Percentiles rank a stretch among this genome's conserved stretches.
Evolutionary conservation across 1,140 invertebrate genomes (phyloP).

Genomic region (Drosophila littoralis): DNA sequence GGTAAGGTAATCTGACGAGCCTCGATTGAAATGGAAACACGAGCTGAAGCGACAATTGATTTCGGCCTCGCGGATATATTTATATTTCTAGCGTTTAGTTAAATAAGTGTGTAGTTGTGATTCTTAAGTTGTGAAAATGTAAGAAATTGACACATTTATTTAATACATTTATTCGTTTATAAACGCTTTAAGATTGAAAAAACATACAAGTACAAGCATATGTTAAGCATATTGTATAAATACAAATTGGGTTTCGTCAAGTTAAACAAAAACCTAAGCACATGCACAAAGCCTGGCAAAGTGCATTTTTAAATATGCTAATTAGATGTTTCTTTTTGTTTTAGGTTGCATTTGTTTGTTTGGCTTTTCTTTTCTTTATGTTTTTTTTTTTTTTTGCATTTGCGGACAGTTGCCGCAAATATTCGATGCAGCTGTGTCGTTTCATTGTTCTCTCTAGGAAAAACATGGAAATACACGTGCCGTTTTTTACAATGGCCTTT

Average conservation of each 20-base stretch:
- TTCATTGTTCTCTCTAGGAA: slow-evolving; percentile 12
- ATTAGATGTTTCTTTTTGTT: slow-evolving; percentile 47
- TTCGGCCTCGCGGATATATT: too few species aligned
- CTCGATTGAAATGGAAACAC: too few species aligned
- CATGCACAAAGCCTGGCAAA: slow-evolving; percentile 33
- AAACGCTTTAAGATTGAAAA: not conserved
- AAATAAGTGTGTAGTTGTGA: too few species aligned
- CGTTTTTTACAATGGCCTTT: not conserved
- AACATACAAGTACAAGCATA: slow-evolving; percentile 15
- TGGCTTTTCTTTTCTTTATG: slow-evolving; percentile 8
- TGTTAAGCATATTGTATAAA: slow-evolving; percentile 15
- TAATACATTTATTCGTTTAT: slow-evolving; percentile 12
- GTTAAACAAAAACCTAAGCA: slow-evolving; percentile 43
- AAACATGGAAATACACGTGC: not conserved
- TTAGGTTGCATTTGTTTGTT: not conserved
- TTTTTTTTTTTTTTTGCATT: slow-evolving; percentile 15
- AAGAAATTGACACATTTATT: slow-evolving; percentile 52
- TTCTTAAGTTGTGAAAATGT: not conserved
- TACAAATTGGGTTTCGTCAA: slow-evolving; percentile 39
- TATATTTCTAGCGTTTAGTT: too few species aligned
- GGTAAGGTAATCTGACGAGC: too few species aligned
- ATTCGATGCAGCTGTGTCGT: slow-evolving; percentile 15
- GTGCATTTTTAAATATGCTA: slow-evolving; percentile 70
- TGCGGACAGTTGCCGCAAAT: slow-evolving; percentile 8
- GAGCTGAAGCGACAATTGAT: too few species aligned